These are phyloP conservation scores for Phrixothrix hirtus DNA, from an alignment of 2,888 invertebrate genomes.

Conservation along the genomic window DNA sequence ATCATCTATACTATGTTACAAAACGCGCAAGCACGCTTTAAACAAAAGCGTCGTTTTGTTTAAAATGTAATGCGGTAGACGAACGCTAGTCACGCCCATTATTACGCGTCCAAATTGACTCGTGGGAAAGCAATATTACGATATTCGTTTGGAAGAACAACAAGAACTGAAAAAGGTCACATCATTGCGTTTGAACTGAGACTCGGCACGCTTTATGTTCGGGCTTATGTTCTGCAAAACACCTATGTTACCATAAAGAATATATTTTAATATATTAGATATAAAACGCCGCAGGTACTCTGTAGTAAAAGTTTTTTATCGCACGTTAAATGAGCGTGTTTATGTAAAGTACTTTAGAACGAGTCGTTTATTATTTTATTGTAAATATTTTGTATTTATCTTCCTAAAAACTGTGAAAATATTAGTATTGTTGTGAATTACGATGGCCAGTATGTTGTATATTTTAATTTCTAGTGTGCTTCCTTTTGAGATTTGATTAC, in stretches of 20 bases:
- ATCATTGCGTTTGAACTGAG: too few relatives aligned
- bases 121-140: conserved; percentile 29
- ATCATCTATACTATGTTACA: conserved; percentile 26
- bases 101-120: conserved; percentile 30
- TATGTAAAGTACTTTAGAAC: conserved; percentile 9
- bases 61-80: conserved; percentile 26
- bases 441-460: conserved; percentile 45
- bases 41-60: conserved; percentile 31
- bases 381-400: conserved; percentile 10
- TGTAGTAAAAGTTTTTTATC: conserved; percentile 38
- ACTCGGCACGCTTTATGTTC: too few relatives aligned
- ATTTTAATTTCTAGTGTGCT: conserved; percentile 30
- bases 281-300: conserved; percentile 44
- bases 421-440: conserved; percentile 32
- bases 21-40: conserved; percentile 13
- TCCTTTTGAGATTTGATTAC: conserved; percentile 11
- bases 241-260: conserved; percentile 48
- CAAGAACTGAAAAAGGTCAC: too few relatives aligned
- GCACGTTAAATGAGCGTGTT: conserved; percentile 16
- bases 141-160: too few relatives aligned
- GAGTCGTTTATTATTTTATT: conserved; percentile 8
- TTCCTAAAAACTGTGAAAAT: conserved; percentile 17
- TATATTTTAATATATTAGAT: conserved; percentile 44
- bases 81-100: conserved; percentile 21
- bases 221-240: conserved; percentile 25